These are phyloP conservation scores for Chrysaora quinquecirrha DNA, from an alignment of 30 jellyfish, hydroid and myxozoan species.

Conservation along the genomic window DNA sequence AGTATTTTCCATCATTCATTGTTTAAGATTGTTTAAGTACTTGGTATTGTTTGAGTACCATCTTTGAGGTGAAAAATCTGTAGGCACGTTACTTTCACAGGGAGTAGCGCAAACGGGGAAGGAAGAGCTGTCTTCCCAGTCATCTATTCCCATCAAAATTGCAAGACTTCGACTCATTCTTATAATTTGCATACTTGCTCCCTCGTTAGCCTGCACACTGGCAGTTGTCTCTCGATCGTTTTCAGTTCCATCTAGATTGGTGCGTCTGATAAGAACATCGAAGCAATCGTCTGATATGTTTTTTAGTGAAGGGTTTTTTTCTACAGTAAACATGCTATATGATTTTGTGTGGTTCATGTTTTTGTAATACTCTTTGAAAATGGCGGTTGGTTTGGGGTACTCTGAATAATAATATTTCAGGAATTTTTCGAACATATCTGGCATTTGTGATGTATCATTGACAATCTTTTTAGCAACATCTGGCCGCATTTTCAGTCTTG, in stretches of 20 bases:
- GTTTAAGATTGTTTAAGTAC: too few species aligned
- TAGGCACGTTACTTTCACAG: too few species aligned
- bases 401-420: neutral
- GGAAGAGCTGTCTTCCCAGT: too few species aligned
- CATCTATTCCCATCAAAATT: neutral
- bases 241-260: neutral
- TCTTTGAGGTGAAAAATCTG: too few species aligned
- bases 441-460: neutral
- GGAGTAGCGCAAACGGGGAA: too few species aligned
- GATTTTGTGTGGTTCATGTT: neutral
- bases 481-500: neutral
- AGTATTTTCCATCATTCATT: too few species aligned
- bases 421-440: neutral
- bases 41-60: too few species aligned
- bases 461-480: neutral
- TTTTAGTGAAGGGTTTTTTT: neutral
- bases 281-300: neutral
- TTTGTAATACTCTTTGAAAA: neutral
- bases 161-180: neutral
- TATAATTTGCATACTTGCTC: neutral
- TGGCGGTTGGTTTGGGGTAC: neutral
- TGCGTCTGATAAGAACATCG: neutral
- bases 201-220: neutral
- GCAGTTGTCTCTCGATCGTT: neutral
- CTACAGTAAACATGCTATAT: neutral